Percentiles rank a stretch among this genome's conserved stretches.
These are phyloP conservation scores for Cephus spinipes DNA, from an alignment of 2,888 invertebrate species.

Conservation along the genomic window DNA sequence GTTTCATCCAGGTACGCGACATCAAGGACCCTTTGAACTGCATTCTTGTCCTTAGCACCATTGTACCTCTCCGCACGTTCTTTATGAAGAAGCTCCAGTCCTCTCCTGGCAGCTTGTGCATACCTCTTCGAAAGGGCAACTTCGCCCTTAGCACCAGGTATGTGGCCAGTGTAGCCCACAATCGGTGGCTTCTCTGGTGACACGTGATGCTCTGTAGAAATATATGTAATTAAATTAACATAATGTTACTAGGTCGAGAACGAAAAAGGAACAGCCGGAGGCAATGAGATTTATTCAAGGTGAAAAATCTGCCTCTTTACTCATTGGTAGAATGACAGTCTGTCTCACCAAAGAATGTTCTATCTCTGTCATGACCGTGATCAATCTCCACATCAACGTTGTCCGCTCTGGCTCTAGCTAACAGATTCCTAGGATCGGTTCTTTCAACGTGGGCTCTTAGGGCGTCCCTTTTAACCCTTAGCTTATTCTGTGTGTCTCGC, in stretches of 20 bases:
- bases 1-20: constrained; percentile 41
- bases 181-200: constrained; percentile 79
- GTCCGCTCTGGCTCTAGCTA: constrained; percentile 51
- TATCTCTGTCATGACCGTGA: constrained; percentile 44
- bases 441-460: constrained; percentile 52
- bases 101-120: constrained; percentile 75
- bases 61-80: constrained; percentile 68
- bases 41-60: constrained; percentile 22
- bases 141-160: constrained; percentile 77
- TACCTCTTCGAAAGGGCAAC: constrained; percentile 77
- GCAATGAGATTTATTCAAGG: neutral
- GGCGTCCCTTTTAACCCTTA: constrained; percentile 49
- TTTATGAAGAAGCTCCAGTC: constrained; percentile 72
- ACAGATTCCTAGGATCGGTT: constrained; percentile 50
- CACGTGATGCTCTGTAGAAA: constrained; percentile 68
- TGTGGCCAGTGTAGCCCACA: constrained; percentile 80
- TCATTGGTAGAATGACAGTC: neutral
- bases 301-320: neutral
- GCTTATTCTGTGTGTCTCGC: constrained; percentile 64
- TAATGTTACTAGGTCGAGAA: neutral
- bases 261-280: neutral
- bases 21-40: constrained; percentile 43
- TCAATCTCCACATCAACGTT: constrained; percentile 53
- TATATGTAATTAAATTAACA: constrained; percentile 1
- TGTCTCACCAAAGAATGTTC: constrained; percentile 47